These are phyloP conservation scores for Dasysyrphus albostriatus DNA, from an alignment of 2,888 invertebrate genomes.

Conservation along the genomic window DNA sequence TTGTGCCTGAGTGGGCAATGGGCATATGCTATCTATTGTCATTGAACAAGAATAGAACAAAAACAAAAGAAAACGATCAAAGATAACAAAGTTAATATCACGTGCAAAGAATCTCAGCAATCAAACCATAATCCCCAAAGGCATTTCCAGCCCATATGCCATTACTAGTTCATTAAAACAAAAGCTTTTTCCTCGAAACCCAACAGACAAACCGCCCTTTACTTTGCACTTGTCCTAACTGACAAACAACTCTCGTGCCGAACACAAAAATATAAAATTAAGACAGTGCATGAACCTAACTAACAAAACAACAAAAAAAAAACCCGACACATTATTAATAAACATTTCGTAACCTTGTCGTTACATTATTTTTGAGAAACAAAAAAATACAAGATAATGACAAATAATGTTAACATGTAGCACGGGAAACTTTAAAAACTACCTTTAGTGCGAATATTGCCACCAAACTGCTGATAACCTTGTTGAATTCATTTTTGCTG, in stretches of 20 bases:
- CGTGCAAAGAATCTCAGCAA: neutral
- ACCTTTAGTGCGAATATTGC: conserved; percentile 34
- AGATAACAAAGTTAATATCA: neutral
- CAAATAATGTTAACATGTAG: conserved; percentile 70
- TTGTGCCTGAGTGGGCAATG: conserved; percentile 2
- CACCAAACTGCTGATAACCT: conserved; percentile 14
- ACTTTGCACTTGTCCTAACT: conserved; percentile 13
- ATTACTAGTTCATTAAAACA: conserved; percentile 21
- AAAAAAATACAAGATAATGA: conserved; percentile 56
- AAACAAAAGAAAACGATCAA: neutral
- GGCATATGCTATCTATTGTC: neutral
- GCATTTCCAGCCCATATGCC: conserved; percentile 6
- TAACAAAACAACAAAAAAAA: conserved; percentile 4
- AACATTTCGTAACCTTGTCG: conserved; percentile 62
- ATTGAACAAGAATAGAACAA: too few species aligned
- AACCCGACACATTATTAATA: conserved; percentile 40
- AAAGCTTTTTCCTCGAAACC: conserved; percentile 5
- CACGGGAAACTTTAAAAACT: conserved; percentile 33
- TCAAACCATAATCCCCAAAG: neutral
- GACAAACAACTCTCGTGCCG: conserved; percentile 42
- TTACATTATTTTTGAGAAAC: conserved; percentile 56
- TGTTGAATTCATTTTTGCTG: conserved; percentile 9
- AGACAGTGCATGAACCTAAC: neutral
- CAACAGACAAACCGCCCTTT: neutral
- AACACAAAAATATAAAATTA: conserved; percentile 6